Conservation (phyloP, 2,888 invertebrate species). For the Brenthis daphne region DNA sequence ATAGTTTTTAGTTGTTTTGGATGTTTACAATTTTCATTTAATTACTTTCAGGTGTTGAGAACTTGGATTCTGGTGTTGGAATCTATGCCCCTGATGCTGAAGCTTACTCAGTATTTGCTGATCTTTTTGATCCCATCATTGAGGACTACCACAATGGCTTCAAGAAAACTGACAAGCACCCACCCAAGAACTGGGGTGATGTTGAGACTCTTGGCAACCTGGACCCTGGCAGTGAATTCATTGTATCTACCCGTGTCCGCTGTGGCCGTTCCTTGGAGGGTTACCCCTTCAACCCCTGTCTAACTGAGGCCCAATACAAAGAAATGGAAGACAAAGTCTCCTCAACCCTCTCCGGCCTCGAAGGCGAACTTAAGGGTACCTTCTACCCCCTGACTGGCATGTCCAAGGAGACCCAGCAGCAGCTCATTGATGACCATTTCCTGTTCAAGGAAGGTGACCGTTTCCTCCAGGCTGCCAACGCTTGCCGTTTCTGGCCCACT, state of each 20-base stretch:
- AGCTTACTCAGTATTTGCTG: conserved; percentile 94
- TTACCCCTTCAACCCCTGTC: conserved; percentile 98
- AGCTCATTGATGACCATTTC: conserved; percentile 98
- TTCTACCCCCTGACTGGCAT: conserved; percentile 98
- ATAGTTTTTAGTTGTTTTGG: background rate
- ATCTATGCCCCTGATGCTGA: conserved; percentile 99
- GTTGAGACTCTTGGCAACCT: conserved; percentile 94
- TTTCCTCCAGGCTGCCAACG: conserved; percentile 95
- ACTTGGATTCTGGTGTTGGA: conserved; percentile 97
- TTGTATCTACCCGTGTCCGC: conserved; percentile 97
- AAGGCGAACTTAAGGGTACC: conserved; percentile 95
- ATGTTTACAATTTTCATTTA: conserved; percentile 33
- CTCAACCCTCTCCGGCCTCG: conserved; percentile 89
- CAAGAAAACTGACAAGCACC: conserved; percentile 97
- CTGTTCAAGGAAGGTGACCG: conserved; percentile 98
- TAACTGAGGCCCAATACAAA: conserved; percentile 97
- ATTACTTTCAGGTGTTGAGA: conserved; percentile 89
- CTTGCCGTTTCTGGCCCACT: conserved; percentile 98
- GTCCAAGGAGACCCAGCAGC: conserved; percentile 97
- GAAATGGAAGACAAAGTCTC: conserved; percentile 97
- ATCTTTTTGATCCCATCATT: conserved; percentile 98
- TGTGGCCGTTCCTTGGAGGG: conserved; percentile 97
- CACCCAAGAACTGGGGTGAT: conserved; percentile 96
- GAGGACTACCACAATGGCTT: conserved; percentile 98
- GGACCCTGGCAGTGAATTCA: conserved; percentile 94